Conservation (phyloP, 2,113 vertebrate genomes). For the Istiophorus platypterus region DNA sequence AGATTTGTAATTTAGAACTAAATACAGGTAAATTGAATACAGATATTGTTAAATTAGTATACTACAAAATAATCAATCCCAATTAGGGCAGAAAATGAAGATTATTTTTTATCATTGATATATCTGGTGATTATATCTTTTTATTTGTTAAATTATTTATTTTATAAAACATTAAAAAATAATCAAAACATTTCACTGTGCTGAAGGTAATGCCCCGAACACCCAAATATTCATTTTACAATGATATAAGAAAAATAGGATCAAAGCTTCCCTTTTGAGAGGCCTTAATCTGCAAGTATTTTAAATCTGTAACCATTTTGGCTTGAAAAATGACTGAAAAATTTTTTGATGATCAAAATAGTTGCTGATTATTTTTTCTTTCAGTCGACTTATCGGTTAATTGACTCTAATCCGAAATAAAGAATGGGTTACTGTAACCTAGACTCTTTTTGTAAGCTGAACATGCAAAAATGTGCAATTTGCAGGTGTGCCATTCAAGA, state of each 20-base stretch:
- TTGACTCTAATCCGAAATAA: too few relatives aligned
- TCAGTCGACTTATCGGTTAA: too few relatives aligned
- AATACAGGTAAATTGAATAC: background rate
- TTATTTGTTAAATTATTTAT: background rate
- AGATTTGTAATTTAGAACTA: background rate
- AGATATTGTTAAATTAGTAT: background rate
- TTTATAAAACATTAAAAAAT: background rate
- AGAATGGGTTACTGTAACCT: too few relatives aligned
- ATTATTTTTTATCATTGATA: background rate
- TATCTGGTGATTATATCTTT: too few relatives aligned
- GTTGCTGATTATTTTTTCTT: too few relatives aligned
- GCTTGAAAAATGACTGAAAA: background rate
- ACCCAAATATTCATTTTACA: too few relatives aligned
- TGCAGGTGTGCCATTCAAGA: background rate
- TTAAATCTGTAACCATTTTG: background rate
- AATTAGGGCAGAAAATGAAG: background rate
- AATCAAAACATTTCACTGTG: background rate
- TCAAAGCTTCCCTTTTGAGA: background rate
- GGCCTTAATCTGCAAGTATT: background rate
- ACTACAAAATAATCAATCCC: slow-evolving; percentile 1
- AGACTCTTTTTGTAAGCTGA: background rate
- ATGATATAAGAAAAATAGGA: too few relatives aligned
- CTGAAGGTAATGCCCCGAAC: background rate
- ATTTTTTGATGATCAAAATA: background rate
- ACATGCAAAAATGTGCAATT: background rate